phyloP scores from a whole-genome alignment of 1,140 invertebrate species.

The Wiebesia pumilae region DNA sequence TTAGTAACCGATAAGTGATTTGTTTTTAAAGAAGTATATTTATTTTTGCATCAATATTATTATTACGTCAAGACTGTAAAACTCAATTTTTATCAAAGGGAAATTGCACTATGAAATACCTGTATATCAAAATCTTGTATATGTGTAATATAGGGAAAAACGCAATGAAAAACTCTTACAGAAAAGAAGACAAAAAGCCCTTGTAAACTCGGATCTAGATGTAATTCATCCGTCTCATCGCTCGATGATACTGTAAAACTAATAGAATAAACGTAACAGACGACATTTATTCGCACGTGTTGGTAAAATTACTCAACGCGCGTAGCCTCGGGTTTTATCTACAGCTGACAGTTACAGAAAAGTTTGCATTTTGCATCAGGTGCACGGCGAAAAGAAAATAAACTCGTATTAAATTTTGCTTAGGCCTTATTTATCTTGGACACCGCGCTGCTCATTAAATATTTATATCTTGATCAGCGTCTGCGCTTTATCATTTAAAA shows the following conservation, averaged over 20 bases:
- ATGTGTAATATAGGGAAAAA: neutral
- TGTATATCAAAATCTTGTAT: neutral
- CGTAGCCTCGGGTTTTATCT: neutral
- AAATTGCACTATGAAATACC: neutral
- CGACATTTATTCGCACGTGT: neutral
- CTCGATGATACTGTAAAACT: neutral
- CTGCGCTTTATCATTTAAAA: conserved; percentile 24
- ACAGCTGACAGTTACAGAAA: conserved; percentile 32
- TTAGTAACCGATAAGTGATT: too few relatives aligned
- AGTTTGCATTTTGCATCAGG: conserved; percentile 7
- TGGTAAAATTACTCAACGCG: neutral
- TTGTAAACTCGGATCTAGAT: neutral
- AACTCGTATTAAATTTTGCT: conserved; percentile 27
- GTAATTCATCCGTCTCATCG: neutral
- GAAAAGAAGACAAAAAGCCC: neutral
- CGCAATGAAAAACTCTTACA: neutral
- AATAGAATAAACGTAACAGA: neutral
- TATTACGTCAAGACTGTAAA: too few relatives aligned
- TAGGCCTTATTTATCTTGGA: conserved; percentile 19
- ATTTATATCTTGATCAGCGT: conserved; percentile 41
- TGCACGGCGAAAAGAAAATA: conserved; percentile 1
- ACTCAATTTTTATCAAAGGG: neutral
- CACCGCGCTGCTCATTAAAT: conserved; percentile 17
- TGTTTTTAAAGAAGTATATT: too few relatives aligned
- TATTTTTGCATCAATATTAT: too few relatives aligned